Evolutionary conservation across 2,113 vertebrate species (phyloP), one percentile per base, ranked within the genome.

Genomic region (Gasterosteus aculeatus): DNA sequence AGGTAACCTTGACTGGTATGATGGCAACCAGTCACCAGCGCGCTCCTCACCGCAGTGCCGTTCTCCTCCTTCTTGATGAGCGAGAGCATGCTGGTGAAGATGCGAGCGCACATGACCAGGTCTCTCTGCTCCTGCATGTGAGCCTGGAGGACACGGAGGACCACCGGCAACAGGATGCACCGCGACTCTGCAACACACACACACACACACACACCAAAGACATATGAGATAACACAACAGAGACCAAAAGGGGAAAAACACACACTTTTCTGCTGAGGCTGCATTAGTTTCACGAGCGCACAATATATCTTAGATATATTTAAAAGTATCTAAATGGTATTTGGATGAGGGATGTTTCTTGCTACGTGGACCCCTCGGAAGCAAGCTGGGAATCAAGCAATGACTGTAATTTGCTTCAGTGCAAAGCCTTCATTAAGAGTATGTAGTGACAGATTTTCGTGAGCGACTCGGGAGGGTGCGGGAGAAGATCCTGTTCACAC

Each of bases 51-150:
- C 41, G 94, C 94, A 42, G 89, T 77, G 62, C 84, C 83, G 14
- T 80, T 91, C 46, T 96, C 96, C 63, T 97, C 97, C 89, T 96
- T 99, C 93, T 94, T 97, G 90, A 97, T 96, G 88, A 98, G 94
- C 38, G 96, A 98, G 89, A 99, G 95, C 93, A 99, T 97, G 91
- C 96, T 97, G 95, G 97, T 98, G 87, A 99, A 97, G 91, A 99
- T 98, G 82, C 95, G 96, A 0, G 97, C 98, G 1, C 98, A 98
- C 94, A 97, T 96, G 87, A 98, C 95, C 83, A 98, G 93, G 87
- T 99, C 97, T 81, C 95, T 96, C 94, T 99, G 98, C 79, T 99
- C 97, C 91, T 98, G 97, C 89, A 99, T 92, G 91, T 99, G 97
- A 64, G 95, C 95, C 71, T 99, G 97, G 57, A 99, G 95, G 72